Percentiles rank a stretch among this genome's conserved stretches.
These are phyloP conservation scores for Melipona beecheii DNA, from an alignment of 2,888 invertebrate species.

Conservation along the genomic window DNA sequence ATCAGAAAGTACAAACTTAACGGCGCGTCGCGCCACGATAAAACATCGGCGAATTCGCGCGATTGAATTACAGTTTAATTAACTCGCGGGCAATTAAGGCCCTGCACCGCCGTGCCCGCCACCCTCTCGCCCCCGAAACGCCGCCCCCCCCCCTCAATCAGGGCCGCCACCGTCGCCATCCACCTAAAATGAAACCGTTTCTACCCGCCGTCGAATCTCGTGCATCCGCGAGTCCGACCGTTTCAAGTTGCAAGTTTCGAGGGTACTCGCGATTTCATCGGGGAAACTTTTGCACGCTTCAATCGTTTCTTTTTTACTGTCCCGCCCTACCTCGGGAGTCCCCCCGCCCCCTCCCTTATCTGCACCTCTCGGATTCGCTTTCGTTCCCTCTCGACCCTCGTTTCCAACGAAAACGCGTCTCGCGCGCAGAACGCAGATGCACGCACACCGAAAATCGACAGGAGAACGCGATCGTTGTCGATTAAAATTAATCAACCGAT, in stretches of 20 bases:
- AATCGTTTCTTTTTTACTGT: slow-evolving; percentile 52
- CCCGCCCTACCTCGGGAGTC: not conserved
- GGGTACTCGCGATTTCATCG: slow-evolving; percentile 80
- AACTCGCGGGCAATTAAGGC: slow-evolving; percentile 82
- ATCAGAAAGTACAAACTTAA: slow-evolving; percentile 71
- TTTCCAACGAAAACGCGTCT: slow-evolving; percentile 23
- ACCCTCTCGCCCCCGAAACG: not conserved
- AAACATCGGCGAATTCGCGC: slow-evolving; percentile 83
- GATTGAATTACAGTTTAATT: slow-evolving; percentile 84
- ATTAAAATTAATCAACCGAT: slow-evolving; percentile 45
- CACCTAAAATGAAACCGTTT: slow-evolving; percentile 71
- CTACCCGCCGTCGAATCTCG: slow-evolving; percentile 73
- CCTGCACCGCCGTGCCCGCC: slow-evolving; percentile 53
- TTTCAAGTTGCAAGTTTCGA: slow-evolving; percentile 76
- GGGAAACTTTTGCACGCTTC: slow-evolving; percentile 77
- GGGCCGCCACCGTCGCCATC: slow-evolving; percentile 59
- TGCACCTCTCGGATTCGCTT: slow-evolving; percentile 43
- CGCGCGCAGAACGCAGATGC: slow-evolving; percentile 38
- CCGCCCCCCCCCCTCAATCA: slow-evolving; percentile 27
- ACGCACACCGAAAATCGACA: slow-evolving; percentile 49
- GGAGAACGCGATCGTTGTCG: slow-evolving; percentile 39
- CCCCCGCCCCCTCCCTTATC: slow-evolving; percentile 42
- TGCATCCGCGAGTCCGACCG: slow-evolving; percentile 73
- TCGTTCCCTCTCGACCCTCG: slow-evolving; percentile 31
- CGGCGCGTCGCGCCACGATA: slow-evolving; percentile 77